These are phyloP conservation scores for Furnarius figulus DNA, from an alignment of 2,113 vertebrate species.

Conservation along the genomic window DNA sequence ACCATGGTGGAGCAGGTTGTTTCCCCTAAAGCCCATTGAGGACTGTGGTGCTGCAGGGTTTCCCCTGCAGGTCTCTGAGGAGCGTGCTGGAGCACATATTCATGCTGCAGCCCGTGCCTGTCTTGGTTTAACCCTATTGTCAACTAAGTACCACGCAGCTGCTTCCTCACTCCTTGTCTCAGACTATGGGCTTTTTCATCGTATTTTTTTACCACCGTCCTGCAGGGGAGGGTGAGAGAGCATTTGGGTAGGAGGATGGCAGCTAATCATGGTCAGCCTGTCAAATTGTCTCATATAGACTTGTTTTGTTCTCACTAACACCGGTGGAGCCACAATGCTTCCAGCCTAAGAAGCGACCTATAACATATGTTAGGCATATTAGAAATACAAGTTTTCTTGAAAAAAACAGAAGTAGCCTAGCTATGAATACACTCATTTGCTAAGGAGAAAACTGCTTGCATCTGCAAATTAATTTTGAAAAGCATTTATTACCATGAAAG, in stretches of 20 bases:
- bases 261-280: not conserved
- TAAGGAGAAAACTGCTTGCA: not conserved
- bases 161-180: not conserved
- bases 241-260: not conserved
- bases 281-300: not conserved
- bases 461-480: not conserved
- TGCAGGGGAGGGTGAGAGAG: not conserved
- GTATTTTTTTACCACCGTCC: not conserved
- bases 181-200: not conserved
- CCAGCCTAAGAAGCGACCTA: not conserved
- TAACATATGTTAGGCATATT: not conserved
- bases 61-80: not conserved
- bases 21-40: not conserved
- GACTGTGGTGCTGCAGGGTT: too few species aligned
- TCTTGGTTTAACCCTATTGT: not conserved
- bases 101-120: accelerated
- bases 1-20: not conserved
- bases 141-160: too few species aligned
- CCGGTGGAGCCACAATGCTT: not conserved
- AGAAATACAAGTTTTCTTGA: not conserved
- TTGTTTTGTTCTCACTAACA: not conserved
- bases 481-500: not conserved
- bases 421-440: not conserved
- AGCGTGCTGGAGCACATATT: not conserved
- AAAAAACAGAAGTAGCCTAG: not conserved